These are phyloP conservation scores for Drosophila quasianomalipes DNA, from an alignment of 2,888 invertebrate species.

Conservation along the genomic window DNA sequence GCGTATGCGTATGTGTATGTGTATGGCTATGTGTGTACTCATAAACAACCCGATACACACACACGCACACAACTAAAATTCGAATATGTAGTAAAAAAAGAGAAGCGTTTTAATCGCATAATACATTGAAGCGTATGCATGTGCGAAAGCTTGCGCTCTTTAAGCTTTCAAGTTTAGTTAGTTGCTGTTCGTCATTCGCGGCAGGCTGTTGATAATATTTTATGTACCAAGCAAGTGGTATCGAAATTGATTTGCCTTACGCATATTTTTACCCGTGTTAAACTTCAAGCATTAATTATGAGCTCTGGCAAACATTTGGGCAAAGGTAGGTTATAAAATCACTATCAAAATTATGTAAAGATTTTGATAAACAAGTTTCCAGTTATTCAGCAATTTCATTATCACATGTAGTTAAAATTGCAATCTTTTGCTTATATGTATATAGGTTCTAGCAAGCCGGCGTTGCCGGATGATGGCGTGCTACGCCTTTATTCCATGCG, in stretches of 20 bases:
- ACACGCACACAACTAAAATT: slow-evolving; percentile 40
- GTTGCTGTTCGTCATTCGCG: slow-evolving; percentile 24
- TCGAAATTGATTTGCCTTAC: slow-evolving; percentile 4
- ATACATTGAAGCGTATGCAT: neutral
- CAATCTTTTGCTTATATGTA: neutral
- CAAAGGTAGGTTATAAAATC: slow-evolving; percentile 55
- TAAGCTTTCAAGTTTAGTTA: slow-evolving; percentile 12
- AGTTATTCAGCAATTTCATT: slow-evolving; percentile 12
- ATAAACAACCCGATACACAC: slow-evolving; percentile 1
- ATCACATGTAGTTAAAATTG: neutral
- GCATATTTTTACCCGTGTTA: slow-evolving; percentile 23
- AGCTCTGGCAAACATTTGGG: slow-evolving; percentile 61
- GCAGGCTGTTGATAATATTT: neutral
- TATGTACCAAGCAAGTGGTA: neutral
- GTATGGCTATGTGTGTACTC: neutral
- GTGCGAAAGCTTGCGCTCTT: slow-evolving; percentile 9
- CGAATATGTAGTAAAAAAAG: slow-evolving; percentile 58
- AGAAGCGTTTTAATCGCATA: slow-evolving; percentile 64
- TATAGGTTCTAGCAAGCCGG: slow-evolving; percentile 89
- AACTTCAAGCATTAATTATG: slow-evolving; percentile 45
- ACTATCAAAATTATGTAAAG: neutral
- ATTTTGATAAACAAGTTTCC: slow-evolving; percentile 21
- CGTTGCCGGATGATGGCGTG: slow-evolving; percentile 87
- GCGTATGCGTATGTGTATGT: neutral
- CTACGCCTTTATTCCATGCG: slow-evolving; percentile 93